A percentile compares a stretch with the other conserved stretches of the same genome.
These are phyloP conservation scores for Dendropsophus ebraccatus DNA, from an alignment of 2,113 vertebrate genomes.

Conservation along the genomic window DNA sequence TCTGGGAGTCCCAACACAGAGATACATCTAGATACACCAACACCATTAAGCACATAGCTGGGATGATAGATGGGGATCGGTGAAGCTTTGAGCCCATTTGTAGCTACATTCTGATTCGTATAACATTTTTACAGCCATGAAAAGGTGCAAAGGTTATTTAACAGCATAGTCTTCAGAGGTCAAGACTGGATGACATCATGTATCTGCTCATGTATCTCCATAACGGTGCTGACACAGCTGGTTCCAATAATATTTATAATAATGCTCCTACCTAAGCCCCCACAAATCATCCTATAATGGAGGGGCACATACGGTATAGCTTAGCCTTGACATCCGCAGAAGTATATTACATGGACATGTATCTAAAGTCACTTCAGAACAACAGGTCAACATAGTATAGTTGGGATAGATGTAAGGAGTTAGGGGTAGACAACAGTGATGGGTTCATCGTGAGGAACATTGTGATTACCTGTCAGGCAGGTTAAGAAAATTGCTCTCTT, in stretches of 20 bases:
- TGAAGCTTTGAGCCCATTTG: neutral
- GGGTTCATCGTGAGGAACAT: no score
- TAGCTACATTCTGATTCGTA: neutral
- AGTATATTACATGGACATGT: neutral
- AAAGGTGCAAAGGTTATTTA: neutral
- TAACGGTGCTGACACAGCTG: neutral
- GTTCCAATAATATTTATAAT: constrained; percentile 7
- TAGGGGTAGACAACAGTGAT: neutral
- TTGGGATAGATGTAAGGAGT: neutral
- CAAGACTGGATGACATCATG: neutral
- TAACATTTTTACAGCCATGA: neutral
- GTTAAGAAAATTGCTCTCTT: no score
- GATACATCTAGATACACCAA: no score
- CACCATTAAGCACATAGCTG: neutral
- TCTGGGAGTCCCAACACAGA: no score
- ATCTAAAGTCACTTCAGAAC: neutral
- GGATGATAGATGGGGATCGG: neutral
- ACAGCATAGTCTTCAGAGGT: neutral
- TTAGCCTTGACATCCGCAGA: neutral
- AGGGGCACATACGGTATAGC: neutral
- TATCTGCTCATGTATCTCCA: neutral
- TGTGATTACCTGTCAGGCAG: no score
- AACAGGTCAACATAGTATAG: neutral
- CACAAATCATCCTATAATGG: neutral
- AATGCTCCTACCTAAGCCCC: neutral